phyloP scores from a whole-genome alignment of 2,797 vertebrate genomes.

The Kryptolebias ocellatus region DNA sequence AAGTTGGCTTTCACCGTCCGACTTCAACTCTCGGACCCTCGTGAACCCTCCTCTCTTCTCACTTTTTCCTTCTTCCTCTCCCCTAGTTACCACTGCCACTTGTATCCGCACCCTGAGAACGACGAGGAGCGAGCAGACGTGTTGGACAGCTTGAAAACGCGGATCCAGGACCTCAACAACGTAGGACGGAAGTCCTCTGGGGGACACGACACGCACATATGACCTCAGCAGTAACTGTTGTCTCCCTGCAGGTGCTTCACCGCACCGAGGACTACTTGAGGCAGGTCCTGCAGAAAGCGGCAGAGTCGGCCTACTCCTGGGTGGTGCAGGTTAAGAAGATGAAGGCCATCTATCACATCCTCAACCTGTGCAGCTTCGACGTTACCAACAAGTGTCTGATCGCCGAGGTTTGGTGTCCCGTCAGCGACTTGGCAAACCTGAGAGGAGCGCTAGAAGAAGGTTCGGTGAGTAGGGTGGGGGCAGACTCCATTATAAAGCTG shows the following conservation, averaged over 20 bases:
- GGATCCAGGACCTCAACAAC: slow-evolving; percentile 93
- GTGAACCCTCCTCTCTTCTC: neutral
- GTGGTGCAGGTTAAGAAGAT: slow-evolving; percentile 95
- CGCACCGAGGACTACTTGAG: slow-evolving; percentile 95
- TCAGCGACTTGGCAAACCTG: slow-evolving; percentile 88
- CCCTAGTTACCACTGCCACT: slow-evolving; percentile 93
- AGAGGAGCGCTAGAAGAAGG: slow-evolving; percentile 91
- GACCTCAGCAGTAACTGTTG: neutral
- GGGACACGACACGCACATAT: neutral
- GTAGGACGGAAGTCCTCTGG: slow-evolving; percentile 83
- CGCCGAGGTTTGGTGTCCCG: slow-evolving; percentile 96
- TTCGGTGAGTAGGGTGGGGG: slow-evolving; percentile 83
- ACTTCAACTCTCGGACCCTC: neutral
- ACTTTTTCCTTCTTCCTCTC: neutral
- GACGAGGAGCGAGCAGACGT: slow-evolving; percentile 89
- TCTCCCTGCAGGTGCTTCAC: slow-evolving; percentile 87
- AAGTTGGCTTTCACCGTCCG: slow-evolving; percentile 48
- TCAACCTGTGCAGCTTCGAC: slow-evolving; percentile 97
- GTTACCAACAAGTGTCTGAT: slow-evolving; percentile 99
- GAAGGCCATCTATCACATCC: slow-evolving; percentile 97
- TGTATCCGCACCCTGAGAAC: slow-evolving; percentile 93
- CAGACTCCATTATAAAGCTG: neutral
- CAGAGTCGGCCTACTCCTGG: slow-evolving; percentile 89
- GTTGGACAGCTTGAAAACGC: slow-evolving; percentile 88
- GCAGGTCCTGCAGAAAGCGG: slow-evolving; percentile 93